Base-by-base conservation (phyloP, 2,888 invertebrate species). In the Strigamia maritima region DNA sequence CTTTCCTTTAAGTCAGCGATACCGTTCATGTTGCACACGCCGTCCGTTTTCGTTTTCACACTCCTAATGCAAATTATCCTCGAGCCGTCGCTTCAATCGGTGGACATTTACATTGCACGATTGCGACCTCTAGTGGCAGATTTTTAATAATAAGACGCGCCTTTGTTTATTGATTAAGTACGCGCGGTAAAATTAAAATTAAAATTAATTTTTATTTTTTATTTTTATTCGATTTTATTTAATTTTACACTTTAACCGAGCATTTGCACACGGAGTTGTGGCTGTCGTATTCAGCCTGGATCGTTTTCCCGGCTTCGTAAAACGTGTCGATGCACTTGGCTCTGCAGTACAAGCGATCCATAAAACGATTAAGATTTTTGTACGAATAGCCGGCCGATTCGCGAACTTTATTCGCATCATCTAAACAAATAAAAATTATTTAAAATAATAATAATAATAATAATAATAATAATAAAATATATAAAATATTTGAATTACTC, bases 331-430 rank as follows among this genome's bases (percentile, higher is more conserved):
- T 31, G 24, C 74, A 74, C 24, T 74, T 74, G 24, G 74, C 74
- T 22, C 31, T 74, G 74, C 74, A 74, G 22, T 74, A 74, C 28
- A 28, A 74, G 16, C 74, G 74, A 74, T 74, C 22, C 74, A 74
- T 74, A 24, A 74, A 74, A 7, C 74, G 26, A 14, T 74, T 31
- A 3, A 74, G 31, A 26, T 74, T 74, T 16, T 74, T 31, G 16
- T 26, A 31, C 7, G 26, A 4, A 16, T 74, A 74, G 16, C 74
- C 74, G 16, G 74, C 74, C 31, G 26, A 16, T 31, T 74, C 31
- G 14, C 74, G 26, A 26, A 74, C 31, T 54, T 19, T 54, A 54
- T 54, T 7, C 24, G 74, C 74, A 22, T 74, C 74, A 12, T 16
- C 74, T 54, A 16, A 38, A n/a, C n/a, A n/a, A n/a, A n/a, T n/a